Percentiles rank a stretch among this genome's conserved stretches.
Evolutionary conservation across 2,113 vertebrate genomes (phyloP).

Genomic region (Merops nubicus): DNA sequence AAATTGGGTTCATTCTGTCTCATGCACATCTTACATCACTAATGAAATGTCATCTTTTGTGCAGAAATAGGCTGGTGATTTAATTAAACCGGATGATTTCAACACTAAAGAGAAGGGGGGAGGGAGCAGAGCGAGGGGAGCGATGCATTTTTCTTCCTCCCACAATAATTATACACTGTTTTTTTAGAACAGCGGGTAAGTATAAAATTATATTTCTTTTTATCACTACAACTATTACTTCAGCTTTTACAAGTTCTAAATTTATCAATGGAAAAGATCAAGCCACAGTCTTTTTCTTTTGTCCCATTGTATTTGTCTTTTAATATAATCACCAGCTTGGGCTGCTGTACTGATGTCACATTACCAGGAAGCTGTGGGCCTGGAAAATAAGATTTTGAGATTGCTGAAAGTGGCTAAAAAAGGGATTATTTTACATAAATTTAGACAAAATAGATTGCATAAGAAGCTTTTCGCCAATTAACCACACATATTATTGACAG

Average conservation of each 20-base stretch:
- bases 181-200: neutral
- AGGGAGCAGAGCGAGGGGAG: constrained; percentile 16
- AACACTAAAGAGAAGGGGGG: neutral
- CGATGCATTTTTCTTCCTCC: constrained; percentile 49
- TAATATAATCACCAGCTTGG: constrained; percentile 60
- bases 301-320: constrained; percentile 53
- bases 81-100: constrained; percentile 49
- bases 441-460: neutral
- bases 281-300: constrained; percentile 37
- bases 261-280: constrained; percentile 71
- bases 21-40: constrained; percentile 44
- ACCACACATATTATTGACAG: neutral
- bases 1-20: constrained; percentile 56
- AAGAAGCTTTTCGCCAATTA: constrained; percentile 31
- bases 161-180: constrained; percentile 6
- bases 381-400: constrained; percentile 12
- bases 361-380: constrained; percentile 59
- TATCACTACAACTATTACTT: constrained; percentile 57
- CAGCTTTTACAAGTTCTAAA: constrained; percentile 68
- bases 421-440: constrained; percentile 36
- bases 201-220: constrained; percentile 59
- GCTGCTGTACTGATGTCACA: constrained; percentile 51
- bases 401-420: constrained; percentile 18
- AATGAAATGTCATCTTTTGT: constrained; percentile 65
- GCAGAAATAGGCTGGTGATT: constrained; percentile 36